Percentiles rank a stretch among this genome's conserved stretches.
These are phyloP conservation scores for Psix sp. DNA, from an alignment of 1,140 invertebrate genomes.

Conservation along the genomic window DNA sequence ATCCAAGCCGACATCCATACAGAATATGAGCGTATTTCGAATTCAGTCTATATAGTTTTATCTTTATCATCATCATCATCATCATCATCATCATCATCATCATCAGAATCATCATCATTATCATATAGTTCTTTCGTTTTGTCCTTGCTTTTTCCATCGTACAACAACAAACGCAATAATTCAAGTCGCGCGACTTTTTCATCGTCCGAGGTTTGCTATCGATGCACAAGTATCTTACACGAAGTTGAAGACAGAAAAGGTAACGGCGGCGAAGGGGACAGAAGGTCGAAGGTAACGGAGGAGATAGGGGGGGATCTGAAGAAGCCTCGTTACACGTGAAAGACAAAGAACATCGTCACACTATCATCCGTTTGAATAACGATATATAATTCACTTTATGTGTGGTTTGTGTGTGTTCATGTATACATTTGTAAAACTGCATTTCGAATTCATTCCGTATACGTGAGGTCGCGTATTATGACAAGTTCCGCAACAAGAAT, in stretches of 20 bases:
- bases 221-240: conserved; percentile 49
- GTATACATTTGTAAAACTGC: conserved; percentile 9
- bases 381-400: conserved; percentile 38
- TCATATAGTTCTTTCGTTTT: conserved; percentile 59
- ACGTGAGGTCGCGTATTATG: conserved; percentile 52
- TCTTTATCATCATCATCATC: conserved; percentile 40
- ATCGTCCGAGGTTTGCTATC: conserved; percentile 51
- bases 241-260: conserved; percentile 29
- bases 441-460: conserved; percentile 38
- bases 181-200: conserved; percentile 48
- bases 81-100: too few relatives aligned
- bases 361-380: conserved; percentile 47
- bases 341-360: conserved; percentile 49
- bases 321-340: conserved; percentile 30
- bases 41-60: conserved; percentile 67
- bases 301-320: conserved; percentile 7
- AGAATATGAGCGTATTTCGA: conserved; percentile 65
- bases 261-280: conserved; percentile 4
- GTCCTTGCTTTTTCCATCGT: conserved; percentile 60
- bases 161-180: conserved; percentile 49
- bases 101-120: conserved; percentile 34
- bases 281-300: conserved; percentile 6
- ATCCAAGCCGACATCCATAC: conserved; percentile 72
- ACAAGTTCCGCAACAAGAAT: conserved; percentile 47
- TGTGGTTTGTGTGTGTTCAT: conserved; percentile 3